Evolutionary conservation across 2,113 vertebrate species (phyloP), one percentile per base, ranked within the genome.

Genomic region (Lophura nycthemera): DNA sequence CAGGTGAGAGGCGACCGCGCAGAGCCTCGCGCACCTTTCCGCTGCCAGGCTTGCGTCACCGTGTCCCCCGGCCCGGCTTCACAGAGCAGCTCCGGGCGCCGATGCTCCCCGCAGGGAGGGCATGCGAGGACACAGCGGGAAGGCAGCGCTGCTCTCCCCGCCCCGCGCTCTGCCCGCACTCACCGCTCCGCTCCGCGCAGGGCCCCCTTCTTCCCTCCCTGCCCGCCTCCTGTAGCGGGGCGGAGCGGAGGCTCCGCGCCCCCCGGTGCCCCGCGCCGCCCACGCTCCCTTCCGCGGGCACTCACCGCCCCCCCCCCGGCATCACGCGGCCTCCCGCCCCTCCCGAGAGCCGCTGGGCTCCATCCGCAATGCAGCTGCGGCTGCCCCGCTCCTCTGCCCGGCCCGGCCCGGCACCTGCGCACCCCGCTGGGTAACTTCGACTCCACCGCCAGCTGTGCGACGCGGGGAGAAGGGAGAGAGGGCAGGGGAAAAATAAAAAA

Each of bases 321-420:
- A 70, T 89, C 50, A 30, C 48, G 40, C 16, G 20, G 12, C 19
- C 4, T 8, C 36, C 34, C 5, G 24, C 17, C 61, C 47, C 45
- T 69, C 80, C 59, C 30, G 21, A 9, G 52, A 71, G 32, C 22
- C 48, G 1, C 45, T 10, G 38, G 13, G 54, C 57, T 76, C 70
- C 79, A 78, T 93, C 91, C 56, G 71, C 93, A 90, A 16, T 89
- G 90, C 94, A 96, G 91, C 84, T 72, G 60, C 29, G 24, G 36
- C 25, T 15, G 52, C 30, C 21, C 22, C 18, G 34, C 21, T 27
- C 6, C 43, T 20, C 17, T 21, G 50, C 32, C 29, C 47, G 43
- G 43, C 32, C 29, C 47, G 43, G 50, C 22, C 48, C 64, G 32
- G 5, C 10, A 78, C 76, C 52, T 82, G 75, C 60, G 50, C 43